phyloP scores from a whole-genome alignment of 2,888 invertebrate species.

The Nowickia ferox region DNA sequence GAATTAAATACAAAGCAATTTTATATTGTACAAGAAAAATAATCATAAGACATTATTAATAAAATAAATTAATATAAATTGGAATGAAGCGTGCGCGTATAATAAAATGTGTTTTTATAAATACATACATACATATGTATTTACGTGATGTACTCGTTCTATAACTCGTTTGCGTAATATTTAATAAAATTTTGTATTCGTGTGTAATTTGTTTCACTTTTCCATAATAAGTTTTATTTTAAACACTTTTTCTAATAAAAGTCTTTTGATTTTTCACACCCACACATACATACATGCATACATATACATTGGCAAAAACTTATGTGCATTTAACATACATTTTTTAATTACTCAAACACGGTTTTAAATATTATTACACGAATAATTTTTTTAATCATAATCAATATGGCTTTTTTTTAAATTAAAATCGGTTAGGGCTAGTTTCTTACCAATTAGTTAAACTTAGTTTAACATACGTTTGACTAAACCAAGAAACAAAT shows the following conservation, averaged over 20 bases:
- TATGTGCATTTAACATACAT: no score
- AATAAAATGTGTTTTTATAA: background rate
- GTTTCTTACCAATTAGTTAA: no score
- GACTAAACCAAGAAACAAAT: no score
- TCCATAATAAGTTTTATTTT: background rate
- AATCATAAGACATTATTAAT: constrained; percentile 19
- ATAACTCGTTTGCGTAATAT: constrained; percentile 67
- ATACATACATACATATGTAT: background rate
- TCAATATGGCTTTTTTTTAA: no score
- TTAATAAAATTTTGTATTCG: background rate
- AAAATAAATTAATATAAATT: background rate
- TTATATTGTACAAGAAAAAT: constrained; percentile 55
- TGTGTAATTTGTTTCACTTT: constrained; percentile 7
- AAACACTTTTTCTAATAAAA: background rate
- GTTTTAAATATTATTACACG: no score
- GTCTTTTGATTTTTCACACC: no score
- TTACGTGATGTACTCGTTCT: background rate
- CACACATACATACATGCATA: no score
- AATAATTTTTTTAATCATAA: no score
- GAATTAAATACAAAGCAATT: constrained; percentile 52
- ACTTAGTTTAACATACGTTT: no score
- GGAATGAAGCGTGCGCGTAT: constrained; percentile 3
- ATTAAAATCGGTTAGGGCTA: no score
- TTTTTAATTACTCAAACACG: no score
- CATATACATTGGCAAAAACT: no score